Evolutionary conservation across 2,888 invertebrate genomes (phyloP), one percentile per base, ranked within the genome.

Genomic region (Chydorus sphaericus): DNA sequence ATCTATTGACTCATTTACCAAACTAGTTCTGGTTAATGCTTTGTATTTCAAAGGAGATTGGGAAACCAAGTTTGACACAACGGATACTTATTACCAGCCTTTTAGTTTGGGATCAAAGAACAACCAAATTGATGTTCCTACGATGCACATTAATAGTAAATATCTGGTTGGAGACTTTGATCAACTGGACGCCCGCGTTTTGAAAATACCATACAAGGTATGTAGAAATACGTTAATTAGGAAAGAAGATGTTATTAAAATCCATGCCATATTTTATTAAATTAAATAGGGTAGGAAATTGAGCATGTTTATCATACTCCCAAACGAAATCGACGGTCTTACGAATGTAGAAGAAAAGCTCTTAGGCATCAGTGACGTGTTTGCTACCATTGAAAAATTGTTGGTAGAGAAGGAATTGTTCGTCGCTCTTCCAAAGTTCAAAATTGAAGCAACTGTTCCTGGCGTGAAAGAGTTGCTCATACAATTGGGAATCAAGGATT

Each of bases 11-110:
- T 51, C 54, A 0, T 65, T 70, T 1, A 85, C 85, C 1, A 74
- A 80, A 53, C 69, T 87, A 57, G 80, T 90, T 3, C 75, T 91
- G 5, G 77, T 88, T 2, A 91, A 89, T 67, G 89, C 89, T 1
- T 77, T 91, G 16, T 88, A 89, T 67, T 91, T 91, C 71, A 89
- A 89, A 74, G 85, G 83, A 2, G 73, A 76, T 36, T 91, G 90
- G 88, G 68, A 72, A 44, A 67, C 75, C 8, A 58, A 60, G 26
- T 66, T 66, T 51, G 51, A 60, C 20, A 36, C 52, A 14, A 18
- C 30, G 1, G 16, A 18, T 1, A 64, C 62, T 5, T 18, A 18
- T 2, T 26, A 50, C 11, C 48, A 53, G 36, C 48, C 49, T 4
- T 60, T 59, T 49, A 56, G 39, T 18, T 7, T 58, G 3, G 30